Percentiles rank a stretch among this genome's conserved stretches.
Evolutionary conservation across 2,113 vertebrate genomes (phyloP).

Genomic region (Cephalopholis sonnerati): DNA sequence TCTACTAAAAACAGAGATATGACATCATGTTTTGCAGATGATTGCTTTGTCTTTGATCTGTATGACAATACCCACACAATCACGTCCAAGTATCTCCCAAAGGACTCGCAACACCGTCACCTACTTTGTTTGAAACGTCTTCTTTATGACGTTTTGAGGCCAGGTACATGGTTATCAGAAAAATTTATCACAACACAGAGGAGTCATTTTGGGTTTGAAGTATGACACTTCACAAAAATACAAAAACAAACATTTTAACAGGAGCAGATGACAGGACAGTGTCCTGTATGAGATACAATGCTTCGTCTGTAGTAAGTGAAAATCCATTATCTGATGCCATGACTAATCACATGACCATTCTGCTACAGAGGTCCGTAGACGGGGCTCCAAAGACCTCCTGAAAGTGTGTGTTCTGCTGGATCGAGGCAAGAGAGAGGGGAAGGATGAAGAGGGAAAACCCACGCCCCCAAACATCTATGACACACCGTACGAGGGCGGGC

Average conservation of each 20-base stretch:
- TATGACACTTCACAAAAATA: background rate
- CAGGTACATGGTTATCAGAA: background rate
- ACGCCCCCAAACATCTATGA: slow-evolving; percentile 84
- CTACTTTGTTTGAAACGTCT: background rate
- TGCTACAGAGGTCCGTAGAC: slow-evolving; percentile 89
- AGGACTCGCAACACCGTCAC: background rate
- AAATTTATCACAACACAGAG: background rate
- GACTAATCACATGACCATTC: slow-evolving; percentile 13
- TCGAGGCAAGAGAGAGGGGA: slow-evolving; percentile 74
- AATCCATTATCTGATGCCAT: background rate
- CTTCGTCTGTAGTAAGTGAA: background rate
- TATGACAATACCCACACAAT: background rate
- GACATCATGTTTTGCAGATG: background rate
- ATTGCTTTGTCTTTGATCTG: background rate
- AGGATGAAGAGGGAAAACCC: slow-evolving; percentile 66
- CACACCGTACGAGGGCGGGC: slow-evolving; percentile 83
- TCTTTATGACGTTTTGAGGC: background rate
- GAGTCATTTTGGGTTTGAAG: background rate
- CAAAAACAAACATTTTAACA: background rate
- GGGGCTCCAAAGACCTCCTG: slow-evolving; percentile 94
- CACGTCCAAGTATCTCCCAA: background rate
- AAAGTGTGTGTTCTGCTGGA: slow-evolving; percentile 92
- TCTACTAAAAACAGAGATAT: background rate
- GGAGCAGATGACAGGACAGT: background rate
- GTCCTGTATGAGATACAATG: background rate